A percentile compares a stretch with the other conserved stretches of the same genome.
Evolutionary conservation across 2,888 invertebrate genomes (phyloP).

Genomic region (Exephanes ischioxanthus): DNA sequence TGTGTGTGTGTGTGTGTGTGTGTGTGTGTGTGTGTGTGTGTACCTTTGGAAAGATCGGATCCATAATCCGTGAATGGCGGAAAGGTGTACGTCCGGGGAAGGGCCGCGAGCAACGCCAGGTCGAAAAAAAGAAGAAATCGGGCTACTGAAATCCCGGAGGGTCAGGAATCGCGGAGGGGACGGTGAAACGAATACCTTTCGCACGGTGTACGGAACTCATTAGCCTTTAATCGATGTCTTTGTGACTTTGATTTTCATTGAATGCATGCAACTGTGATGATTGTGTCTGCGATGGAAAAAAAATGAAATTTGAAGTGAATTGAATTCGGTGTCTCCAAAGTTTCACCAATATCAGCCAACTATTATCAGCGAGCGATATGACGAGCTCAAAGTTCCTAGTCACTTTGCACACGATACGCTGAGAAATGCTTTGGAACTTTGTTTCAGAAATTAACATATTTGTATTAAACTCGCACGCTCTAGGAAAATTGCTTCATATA

Average conservation of each 20-base stretch:
- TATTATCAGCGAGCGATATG: background rate
- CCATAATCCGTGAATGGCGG: slow-evolving; percentile 49
- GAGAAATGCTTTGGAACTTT: background rate
- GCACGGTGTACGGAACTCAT: background rate
- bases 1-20: background rate
- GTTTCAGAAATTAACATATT: background rate
- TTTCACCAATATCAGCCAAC: background rate
- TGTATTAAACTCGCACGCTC: background rate
- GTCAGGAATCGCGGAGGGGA: background rate
- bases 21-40: background rate
- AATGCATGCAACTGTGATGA: background rate
- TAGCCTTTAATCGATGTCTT: background rate
- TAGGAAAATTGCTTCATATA: background rate
- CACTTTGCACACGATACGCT: background rate
- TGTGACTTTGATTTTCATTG: background rate
- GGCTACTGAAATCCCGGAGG: background rate
- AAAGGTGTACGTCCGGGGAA: background rate
- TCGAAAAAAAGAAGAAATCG: slow-evolving; percentile 17
- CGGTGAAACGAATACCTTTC: background rate
- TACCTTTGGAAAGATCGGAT: slow-evolving; percentile 56
- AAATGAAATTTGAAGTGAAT: background rate
- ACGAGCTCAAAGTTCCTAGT: background rate
- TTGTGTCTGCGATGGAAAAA: background rate
- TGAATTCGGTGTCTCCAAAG: background rate
- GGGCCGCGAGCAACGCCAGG: background rate